Base-by-base conservation (phyloP, 2,797 vertebrate species). In the Trachurus trachurus region DNA sequence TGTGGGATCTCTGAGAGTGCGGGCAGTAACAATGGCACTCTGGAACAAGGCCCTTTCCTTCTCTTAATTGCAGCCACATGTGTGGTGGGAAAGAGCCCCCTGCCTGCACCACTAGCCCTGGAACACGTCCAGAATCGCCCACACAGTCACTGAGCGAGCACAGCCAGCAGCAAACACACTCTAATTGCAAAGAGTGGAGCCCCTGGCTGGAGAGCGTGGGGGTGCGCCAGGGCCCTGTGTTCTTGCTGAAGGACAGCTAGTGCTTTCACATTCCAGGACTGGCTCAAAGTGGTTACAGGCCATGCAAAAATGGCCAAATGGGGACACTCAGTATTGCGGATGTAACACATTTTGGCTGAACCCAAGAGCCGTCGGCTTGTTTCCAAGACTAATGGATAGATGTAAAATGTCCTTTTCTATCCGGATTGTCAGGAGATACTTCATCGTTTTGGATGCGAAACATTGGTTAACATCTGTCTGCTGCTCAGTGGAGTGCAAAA, bases 161-260 rank as follows among this genome's bases (percentile, higher is more conserved):
- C 89, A 92, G 93, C 91, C 92, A 91, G 93, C 89, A 89, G 88
- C 90, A 92, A 91, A 90, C 92, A 84, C 78, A 81, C 91, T 93
- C 88, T 95, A 94, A 95, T 95, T 95, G 93, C 90, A 91, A 91
- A 92, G 91, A 92, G 90, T 80, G 90, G 85, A 92, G 92, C 90
- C 90, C 91, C 87, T 89, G 92, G 93, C 91, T 93, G 84, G 81
- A 90, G 83, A 85, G 82, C 16, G 67, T 16, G 54, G 75, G 74
- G 82, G 52, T 77, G 65, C 68, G 84, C 90, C 90, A 90, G 88
- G 79, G 89, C 84, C 77, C 71, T 70, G 77, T 89, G 87, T 91
- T 88, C 76, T 92, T 64, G 58, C 88, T 93, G 89, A 89, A 93
- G 91, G 90, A 92, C 87, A 84, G 87, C 85, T 80, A 80, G 74